Evolutionary conservation across 2,113 vertebrate species (phyloP).

Genomic region (Prochilodus magdalenae): DNA sequence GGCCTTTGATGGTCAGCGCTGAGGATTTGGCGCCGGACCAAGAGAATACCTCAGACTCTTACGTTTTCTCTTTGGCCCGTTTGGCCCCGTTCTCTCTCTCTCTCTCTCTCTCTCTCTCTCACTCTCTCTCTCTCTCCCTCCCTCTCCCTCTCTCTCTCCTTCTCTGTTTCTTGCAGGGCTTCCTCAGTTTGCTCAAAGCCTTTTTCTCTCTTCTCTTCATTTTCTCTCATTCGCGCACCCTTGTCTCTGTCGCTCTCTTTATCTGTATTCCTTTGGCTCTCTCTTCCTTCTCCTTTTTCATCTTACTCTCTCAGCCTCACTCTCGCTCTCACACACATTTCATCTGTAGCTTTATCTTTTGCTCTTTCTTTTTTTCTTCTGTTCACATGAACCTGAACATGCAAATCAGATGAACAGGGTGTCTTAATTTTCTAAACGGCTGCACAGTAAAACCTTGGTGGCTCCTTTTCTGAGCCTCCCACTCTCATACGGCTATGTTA

Average conservation of each 20-base stretch:
- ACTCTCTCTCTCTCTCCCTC: slow-evolving; percentile 8
- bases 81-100: background rate
- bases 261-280: slow-evolving; percentile 6
- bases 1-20: slow-evolving; percentile 50
- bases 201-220: background rate
- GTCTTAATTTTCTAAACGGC: too few relatives aligned
- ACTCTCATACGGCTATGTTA: too few relatives aligned
- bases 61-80: slow-evolving; percentile 3
- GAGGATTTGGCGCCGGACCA: slow-evolving; percentile 14
- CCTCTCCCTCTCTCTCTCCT: background rate
- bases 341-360: too few relatives aligned
- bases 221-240: background rate
- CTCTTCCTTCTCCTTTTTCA: background rate
- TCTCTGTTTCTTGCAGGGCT: background rate
- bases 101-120: slow-evolving; percentile 13
- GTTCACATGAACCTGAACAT: too few relatives aligned
- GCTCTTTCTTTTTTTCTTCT: too few relatives aligned
- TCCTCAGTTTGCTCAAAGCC: background rate
- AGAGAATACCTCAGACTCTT: slow-evolving; percentile 32
- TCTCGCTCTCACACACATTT: background rate
- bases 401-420: too few relatives aligned
- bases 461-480: too few relatives aligned
- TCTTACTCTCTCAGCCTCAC: too few relatives aligned
- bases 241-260: slow-evolving; percentile 19
- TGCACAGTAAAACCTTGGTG: too few relatives aligned